These are phyloP conservation scores for Micromussa lordhowensis DNA, from an alignment of 92 coral and sea anemone species.

Conservation along the genomic window DNA sequence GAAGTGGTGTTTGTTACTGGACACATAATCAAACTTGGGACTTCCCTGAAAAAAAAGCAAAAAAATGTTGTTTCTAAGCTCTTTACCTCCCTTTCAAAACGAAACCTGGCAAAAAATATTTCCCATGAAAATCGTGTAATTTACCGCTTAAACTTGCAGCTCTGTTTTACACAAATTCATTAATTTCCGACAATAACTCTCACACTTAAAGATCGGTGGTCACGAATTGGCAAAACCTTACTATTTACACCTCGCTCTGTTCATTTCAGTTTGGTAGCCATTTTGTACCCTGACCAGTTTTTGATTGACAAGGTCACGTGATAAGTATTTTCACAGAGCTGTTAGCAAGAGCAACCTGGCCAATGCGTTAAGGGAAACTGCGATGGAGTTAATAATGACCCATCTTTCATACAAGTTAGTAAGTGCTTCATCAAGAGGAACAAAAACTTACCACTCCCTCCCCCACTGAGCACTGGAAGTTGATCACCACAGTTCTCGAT, in stretches of 20 bases:
- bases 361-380: no score
- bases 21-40: conserved; percentile 66
- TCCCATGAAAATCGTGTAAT: no score
- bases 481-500: conserved; percentile 13
- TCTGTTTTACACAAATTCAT: no score
- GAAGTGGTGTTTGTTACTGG: conserved; percentile 51
- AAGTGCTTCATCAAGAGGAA: no score
- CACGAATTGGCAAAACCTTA: no score
- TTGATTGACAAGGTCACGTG: no score
- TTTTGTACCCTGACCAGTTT: no score
- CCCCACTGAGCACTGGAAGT: conserved; percentile 58
- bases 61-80: neutral
- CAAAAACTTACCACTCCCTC: conserved; percentile 27
- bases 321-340: no score
- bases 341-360: neutral
- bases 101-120: no score
- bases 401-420: neutral
- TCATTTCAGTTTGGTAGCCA: no score
- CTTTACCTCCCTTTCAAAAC: neutral
- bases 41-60: conserved; percentile 44
- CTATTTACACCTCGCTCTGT: no score
- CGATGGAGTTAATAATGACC: neutral
- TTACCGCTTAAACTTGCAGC: no score
- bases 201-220: neutral
- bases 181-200: neutral